These are phyloP conservation scores for Daboia siamensis DNA, from an alignment of 2,113 vertebrate species.

Conservation along the genomic window DNA sequence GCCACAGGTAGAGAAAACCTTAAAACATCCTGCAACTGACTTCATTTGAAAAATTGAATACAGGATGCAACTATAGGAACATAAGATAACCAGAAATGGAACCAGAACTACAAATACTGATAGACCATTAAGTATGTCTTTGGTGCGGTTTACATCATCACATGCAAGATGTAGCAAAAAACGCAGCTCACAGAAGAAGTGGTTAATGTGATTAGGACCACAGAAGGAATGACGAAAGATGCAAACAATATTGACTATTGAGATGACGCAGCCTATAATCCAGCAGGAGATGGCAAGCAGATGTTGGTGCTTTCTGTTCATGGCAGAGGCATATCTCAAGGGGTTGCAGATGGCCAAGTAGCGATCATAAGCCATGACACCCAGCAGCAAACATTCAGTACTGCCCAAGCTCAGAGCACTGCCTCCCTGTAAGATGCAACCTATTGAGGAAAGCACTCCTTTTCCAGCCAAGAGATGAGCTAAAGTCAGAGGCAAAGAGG, in stretches of 20 bases:
- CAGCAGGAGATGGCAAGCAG: not conserved
- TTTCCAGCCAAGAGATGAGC: not conserved
- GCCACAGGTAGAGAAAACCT: not conserved
- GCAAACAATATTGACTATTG: not conserved
- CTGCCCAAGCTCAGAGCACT: not conserved
- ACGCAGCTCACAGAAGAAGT: not conserved
- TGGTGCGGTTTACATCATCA: not conserved
- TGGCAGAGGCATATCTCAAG: conserved; percentile 19
- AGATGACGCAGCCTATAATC: not conserved
- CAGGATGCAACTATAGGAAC: not conserved
- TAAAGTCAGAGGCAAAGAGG: not conserved
- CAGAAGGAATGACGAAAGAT: not conserved
- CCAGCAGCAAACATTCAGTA: not conserved
- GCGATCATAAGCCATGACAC: not conserved
- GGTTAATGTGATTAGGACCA: not conserved
- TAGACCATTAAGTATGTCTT: not conserved
- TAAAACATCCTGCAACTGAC: not conserved
- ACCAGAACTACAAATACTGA: not conserved
- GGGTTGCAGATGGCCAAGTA: not conserved
- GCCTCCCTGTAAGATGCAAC: conserved; percentile 22
- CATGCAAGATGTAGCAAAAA: not conserved
- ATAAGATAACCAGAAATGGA: not conserved
- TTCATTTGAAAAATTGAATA: not conserved
- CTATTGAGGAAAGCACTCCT: conserved; percentile 20
- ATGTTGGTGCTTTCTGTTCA: not conserved